Base-by-base conservation (phyloP, 2,888 invertebrate species). In the Amiota minor region DNA sequence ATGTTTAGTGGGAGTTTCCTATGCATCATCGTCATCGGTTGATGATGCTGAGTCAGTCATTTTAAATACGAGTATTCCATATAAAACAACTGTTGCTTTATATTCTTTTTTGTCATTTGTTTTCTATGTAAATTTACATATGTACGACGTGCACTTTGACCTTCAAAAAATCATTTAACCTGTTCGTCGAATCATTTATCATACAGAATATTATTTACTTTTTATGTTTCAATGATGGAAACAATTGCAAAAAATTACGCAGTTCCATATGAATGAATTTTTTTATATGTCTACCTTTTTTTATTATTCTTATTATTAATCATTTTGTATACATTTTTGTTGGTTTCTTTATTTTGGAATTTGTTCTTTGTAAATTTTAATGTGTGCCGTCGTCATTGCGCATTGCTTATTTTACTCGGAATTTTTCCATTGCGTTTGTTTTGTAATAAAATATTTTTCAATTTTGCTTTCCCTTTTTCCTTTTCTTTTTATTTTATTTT, bases 361-460 rank as follows among this genome's bases (percentile, higher is more conserved):
- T 56, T 49, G 12, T 67, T 67, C 55, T 73, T 56, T 14, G 70
- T n/a, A 70, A 59, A 20, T 49, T 70, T 53, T 53, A 35, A 68
- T 68, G 14, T 18, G 2, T 46, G 53, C 59, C 49, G 9, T 70
- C 61, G 70, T 70, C 23, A 61, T 70, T 59, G 56, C 9, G 23
- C 59, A 14, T 47, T 50, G 16, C 10, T 65, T 16, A 14, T 10
- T 9, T 65, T 18, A 16, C 11, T 49, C 8, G 8, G 14, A 18
- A 16, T 50, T 68, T 20, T 50, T 45, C 14, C 9, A 23, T 46
- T 56, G 23, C 56, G 50, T 46, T n/a, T 8, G 9, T n/a, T 68
- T 71, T 62, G 71, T 16, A 69, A 1, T 3, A 23, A 3, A 23
- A 6, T 35, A 35, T 35, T 35, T 6, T 6, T 35, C 49, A 16